A percentile compares a stretch with the other conserved stretches of the same genome.
These are phyloP conservation scores for Polypterus bichir DNA, from an alignment of 2,113 vertebrate genomes.

Conservation along the genomic window DNA sequence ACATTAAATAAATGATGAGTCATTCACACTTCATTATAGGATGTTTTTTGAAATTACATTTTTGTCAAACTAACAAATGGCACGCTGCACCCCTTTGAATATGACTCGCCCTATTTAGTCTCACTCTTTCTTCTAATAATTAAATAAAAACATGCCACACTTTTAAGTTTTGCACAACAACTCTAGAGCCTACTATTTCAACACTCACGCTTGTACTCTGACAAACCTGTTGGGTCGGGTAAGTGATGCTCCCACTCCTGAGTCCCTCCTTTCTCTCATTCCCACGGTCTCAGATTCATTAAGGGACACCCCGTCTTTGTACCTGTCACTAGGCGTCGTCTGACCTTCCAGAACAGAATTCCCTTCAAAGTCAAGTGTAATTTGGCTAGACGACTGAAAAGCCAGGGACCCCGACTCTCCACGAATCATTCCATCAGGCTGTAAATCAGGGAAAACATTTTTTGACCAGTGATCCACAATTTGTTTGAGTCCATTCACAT, in stretches of 20 bases:
- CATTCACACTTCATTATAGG: no score
- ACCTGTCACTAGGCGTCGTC: conserved; percentile 64
- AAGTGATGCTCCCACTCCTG: conserved; percentile 85
- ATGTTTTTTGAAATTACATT: no score
- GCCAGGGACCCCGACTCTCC: conserved; percentile 25
- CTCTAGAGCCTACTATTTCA: no score
- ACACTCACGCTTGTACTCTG: not conserved
- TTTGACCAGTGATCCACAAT: conserved; percentile 86
- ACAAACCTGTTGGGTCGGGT: conserved; percentile 83
- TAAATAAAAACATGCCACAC: no score
- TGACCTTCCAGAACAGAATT: conserved; percentile 73
- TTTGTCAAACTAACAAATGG: no score
- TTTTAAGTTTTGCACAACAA: no score
- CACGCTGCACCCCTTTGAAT: no score
- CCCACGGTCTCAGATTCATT: conserved; percentile 64
- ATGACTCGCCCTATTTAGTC: no score
- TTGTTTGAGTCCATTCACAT: conserved; percentile 77
- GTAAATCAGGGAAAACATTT: conserved; percentile 57
- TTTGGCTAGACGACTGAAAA: conserved; percentile 56
- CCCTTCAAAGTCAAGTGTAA: conserved; percentile 79
- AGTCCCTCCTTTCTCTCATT: conserved; percentile 81
- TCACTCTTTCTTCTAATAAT: no score
- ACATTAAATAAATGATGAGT: no score
- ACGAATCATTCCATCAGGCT: conserved; percentile 20
- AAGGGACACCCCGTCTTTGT: conserved; percentile 72